Base-by-base conservation (phyloP, 2,113 vertebrate species). In the Anoura caudifer region DNA sequence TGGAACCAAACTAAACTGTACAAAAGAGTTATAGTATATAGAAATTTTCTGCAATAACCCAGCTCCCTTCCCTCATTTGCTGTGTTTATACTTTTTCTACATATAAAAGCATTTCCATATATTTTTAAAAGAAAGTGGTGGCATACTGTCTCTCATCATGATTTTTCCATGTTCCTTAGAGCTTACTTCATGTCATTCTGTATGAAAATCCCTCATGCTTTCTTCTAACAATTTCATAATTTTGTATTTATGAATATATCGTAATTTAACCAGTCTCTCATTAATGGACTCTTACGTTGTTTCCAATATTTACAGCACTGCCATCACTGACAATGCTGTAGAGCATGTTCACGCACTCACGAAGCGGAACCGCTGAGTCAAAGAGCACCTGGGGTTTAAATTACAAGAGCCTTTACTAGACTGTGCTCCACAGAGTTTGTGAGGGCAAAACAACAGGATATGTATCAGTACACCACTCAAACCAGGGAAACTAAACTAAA, bases 271-370 rank as follows among this genome's bases (percentile, higher is more conserved):
- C 16, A 80, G 56, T 91, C n/a, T 87, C 56, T 93, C 82, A 93
- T 19, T 87, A 72, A 72, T 54, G 43, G 50, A 89, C 26, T 79
- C 61, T 12, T 16, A 67, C 24, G 9, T 43, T 88, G 28, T 90
- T 82, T 77, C 69, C 36, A 81, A 26, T 93, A 89, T 89, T 91
- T n/a, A n/a, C n/a, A n/a, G n/a, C n/a, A n/a, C 91, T 87, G 36
- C 38, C 50, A 69, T 11, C 95, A 43, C n/a, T 72, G 22, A 95
- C 67, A 86, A 91, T 77, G 54, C 13, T 80, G 17, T 83, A 50
- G 85, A 79, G 43, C 41, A 28, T 50, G 56, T 73, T 50, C 69
- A 9, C 65, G 4, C 69, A 93, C 14, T 75, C 17, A 59, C 41
- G 19, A 88, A 96, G 41, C 8, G 19, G 38, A 95, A 94, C 81